These are phyloP conservation scores for Cichlasoma orientale DNA, from an alignment of 2,797 vertebrate genomes.

Conservation along the genomic window DNA sequence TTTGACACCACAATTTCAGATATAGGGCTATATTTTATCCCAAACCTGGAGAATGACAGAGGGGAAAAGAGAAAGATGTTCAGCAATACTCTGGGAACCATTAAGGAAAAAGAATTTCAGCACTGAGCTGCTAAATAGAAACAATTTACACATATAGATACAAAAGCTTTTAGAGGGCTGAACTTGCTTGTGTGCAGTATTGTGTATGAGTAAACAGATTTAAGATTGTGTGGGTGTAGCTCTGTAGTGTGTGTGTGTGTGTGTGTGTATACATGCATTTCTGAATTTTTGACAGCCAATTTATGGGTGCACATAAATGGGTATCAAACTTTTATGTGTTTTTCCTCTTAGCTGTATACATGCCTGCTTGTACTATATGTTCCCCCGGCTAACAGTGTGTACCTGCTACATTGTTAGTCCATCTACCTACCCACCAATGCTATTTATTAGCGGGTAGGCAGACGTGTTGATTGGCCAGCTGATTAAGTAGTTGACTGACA, in stretches of 20 bases:
- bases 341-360: not conserved
- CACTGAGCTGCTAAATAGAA: not conserved
- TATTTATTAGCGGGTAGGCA: not conserved
- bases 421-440: not conserved
- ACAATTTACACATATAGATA: not conserved
- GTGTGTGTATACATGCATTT: fast-evolving
- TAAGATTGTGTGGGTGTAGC: not conserved
- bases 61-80: not conserved
- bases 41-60: not conserved
- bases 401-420: not conserved
- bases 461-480: not conserved
- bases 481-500: not conserved
- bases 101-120: not conserved
- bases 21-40: not conserved
- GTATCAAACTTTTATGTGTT: not conserved
- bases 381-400: not conserved
- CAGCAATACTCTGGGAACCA: not conserved
- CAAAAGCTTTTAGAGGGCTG: not conserved
- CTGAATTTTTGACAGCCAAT: not conserved
- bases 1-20: not conserved
- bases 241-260: not conserved
- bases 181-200: not conserved
- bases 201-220: not conserved
- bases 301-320: not conserved
- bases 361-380: not conserved